phyloP scores from a whole-genome alignment of 2,113 vertebrate species.

The Litocranius walleri region DNA sequence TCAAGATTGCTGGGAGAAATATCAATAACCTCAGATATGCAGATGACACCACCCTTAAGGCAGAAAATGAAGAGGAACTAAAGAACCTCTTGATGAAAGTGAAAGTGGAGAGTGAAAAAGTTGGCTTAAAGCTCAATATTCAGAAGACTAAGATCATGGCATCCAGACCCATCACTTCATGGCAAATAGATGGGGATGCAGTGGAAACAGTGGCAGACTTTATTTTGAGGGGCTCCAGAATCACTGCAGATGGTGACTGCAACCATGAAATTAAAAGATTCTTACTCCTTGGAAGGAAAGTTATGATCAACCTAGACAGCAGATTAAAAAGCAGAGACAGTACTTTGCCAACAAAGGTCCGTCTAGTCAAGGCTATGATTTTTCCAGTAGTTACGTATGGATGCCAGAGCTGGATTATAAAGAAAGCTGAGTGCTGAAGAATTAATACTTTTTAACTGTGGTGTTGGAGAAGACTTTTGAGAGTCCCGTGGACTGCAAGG shows the following conservation, averaged over 20 bases:
- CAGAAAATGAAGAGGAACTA: not conserved
- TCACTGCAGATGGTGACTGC: not conserved
- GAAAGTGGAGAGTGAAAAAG: not conserved
- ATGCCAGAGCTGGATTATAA: not conserved
- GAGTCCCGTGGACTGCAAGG: not conserved
- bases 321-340: not conserved
- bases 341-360: not conserved
- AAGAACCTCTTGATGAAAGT: not conserved
- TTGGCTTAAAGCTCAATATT: not conserved
- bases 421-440: not conserved
- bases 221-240: rapidly evolving
- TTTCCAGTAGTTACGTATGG: not conserved
- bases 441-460: not conserved
- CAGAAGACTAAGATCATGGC: not conserved
- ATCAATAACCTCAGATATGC: not conserved
- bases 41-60: not conserved
- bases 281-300: not conserved
- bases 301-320: not conserved
- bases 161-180: not conserved
- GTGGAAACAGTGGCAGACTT: not conserved
- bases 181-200: rapidly evolving
- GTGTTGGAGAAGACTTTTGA: not conserved
- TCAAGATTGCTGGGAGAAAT: not conserved
- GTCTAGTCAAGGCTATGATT: not conserved
- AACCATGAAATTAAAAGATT: not conserved